Evolutionary conservation across 2,888 invertebrate genomes (phyloP), one percentile per base, ranked within the genome.

Genomic region (Xylocampa areola): DNA sequence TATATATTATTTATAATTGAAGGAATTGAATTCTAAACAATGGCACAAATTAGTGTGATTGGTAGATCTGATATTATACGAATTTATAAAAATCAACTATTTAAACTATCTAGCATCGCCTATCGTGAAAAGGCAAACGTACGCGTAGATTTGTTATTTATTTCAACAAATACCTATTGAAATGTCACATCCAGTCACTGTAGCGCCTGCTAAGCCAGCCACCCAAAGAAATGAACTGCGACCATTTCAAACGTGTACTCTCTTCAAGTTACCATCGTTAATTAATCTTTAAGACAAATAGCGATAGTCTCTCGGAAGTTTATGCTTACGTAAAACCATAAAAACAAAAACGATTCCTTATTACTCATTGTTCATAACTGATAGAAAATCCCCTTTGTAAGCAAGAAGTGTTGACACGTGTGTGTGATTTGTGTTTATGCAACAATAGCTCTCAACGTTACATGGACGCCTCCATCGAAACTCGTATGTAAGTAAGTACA

Each of bases 351-450:
- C 16, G 48, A 63, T 72, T 63, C 58, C 63, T 73, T 57, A 70
- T 68, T 59, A 29, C 55, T 21, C 47, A 68, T 68, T 70, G 73
- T 70, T 68, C 44, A 23, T 45, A 44, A 30, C 29, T 19, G 36
- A 59, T 43, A 45, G 65, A 63, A 35, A 43, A 55, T 48, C 43
- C 29, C 3, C 14, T 23, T 10, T 21, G 53, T 55, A 75, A 75
- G 80, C 80, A 85, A 84, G 78, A 85, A 84, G 78, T 79, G 78
- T 79, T 79, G 68, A 72, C 80, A 79, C 55, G 57, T 59, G 55
- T 57, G 51, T 25, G 6, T 32, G 41, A 30, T 14, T 36, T 41
- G 14, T 41, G 68, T 72, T 67, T 44, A 75, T 68, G 69, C 68
- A 55, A 60, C 36, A 59, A 36, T 30, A 50, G 7, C 16, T 21